Evolutionary conservation across 2,797 vertebrate species (phyloP).

Genomic region (Spizella passerina): DNA sequence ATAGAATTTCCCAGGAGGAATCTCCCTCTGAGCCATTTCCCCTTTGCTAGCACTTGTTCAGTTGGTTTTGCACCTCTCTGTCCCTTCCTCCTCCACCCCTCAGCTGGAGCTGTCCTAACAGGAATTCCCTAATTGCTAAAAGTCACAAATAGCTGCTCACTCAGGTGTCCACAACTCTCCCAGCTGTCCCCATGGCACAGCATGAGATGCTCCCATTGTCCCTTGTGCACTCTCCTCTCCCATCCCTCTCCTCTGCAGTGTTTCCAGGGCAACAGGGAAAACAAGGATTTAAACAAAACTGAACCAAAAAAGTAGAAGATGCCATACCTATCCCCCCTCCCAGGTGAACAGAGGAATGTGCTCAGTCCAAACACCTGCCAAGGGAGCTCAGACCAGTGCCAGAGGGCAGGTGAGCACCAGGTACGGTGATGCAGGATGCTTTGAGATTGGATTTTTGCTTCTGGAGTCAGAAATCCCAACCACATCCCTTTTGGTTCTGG

Average conservation of each 20-base stretch:
- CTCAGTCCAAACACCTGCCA: not conserved
- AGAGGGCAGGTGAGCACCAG: not conserved
- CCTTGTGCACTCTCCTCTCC: not conserved
- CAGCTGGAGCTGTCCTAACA: not conserved
- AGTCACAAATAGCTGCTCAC: not conserved
- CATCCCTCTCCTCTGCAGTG: not conserved
- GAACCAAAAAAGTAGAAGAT: not conserved
- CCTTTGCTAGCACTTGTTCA: not conserved
- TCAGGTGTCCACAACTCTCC: not conserved
- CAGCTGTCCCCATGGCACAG: not conserved
- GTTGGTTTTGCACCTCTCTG: not conserved
- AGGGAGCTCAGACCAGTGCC: not conserved
- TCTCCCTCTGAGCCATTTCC: not conserved
- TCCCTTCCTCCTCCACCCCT: not conserved
- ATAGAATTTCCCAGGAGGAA: not conserved
- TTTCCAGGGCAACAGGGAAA: conserved; percentile 56
- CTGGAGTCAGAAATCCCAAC: not conserved
- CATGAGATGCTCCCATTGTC: not conserved
- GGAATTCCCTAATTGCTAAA: not conserved
- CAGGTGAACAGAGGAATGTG: not conserved
- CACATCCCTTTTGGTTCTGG: not conserved
- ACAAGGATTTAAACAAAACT: not conserved
- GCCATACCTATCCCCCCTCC: not conserved
- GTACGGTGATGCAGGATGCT: rapidly evolving
- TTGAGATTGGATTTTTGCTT: not conserved